Evolutionary conservation across 2,888 invertebrate genomes (phyloP), one percentile per base, ranked within the genome.

Genomic region (Druceiella hillmani): DNA sequence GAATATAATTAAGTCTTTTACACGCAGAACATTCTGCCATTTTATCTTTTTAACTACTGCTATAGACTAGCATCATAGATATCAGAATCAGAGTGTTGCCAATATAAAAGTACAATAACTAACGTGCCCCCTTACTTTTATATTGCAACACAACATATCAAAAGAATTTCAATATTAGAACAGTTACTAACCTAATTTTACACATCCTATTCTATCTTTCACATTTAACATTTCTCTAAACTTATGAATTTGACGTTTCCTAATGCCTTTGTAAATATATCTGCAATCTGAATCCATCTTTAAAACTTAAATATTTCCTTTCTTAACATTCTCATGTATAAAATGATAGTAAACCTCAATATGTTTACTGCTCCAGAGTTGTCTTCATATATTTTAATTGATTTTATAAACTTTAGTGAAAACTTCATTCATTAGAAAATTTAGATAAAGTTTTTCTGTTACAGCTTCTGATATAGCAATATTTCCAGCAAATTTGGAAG

Each of bases 401-500:
- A 50, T 11, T n/a, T 50, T 31, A 22, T 20, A 20, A 14, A 51
- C 10, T 36, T 50, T 33, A 17, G 49, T 30, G 35, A 48, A 41
- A 42, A 47, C 47, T 12, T 48, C 39, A 35, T 41, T 46, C 31
- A 49, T 20, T 24, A 52, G 25, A 22, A 44, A 39, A 41, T 17
- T 46, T 17, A 51, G 30, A 36, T 48, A 44, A 35, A 38, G 33
- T 14, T 51, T 12, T 39, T 52, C 52, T 14, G 46, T 51, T 6
- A 53, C 51, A 30, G 45, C 46, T 33, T 52, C 50, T 10, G 50
- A 51, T 33, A 55, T 31, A 6, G 52, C 54, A 37, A 39, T 34
- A 48, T 54, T 54, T 27, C 54, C 52, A 12, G 54, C 55, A 35
- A 45, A 51, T 15, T 51, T 52, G 5, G 49, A 54, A 25, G 37